Percentiles rank a stretch among this genome's conserved stretches.
Evolutionary conservation across 1,140 invertebrate species (phyloP).

Genomic region (Armadillidium nasatum): DNA sequence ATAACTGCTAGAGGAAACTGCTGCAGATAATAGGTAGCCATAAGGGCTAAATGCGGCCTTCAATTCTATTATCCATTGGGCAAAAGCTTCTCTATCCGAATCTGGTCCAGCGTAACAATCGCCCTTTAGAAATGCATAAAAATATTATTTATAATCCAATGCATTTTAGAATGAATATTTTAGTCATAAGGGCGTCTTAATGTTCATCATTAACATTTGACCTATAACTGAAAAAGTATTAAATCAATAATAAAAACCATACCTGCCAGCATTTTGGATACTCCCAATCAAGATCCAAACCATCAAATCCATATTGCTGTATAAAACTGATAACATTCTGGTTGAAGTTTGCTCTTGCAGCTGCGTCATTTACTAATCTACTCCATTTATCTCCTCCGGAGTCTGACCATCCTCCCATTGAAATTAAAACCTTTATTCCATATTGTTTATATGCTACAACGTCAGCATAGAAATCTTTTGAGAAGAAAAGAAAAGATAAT

Average conservation of each 20-base stretch:
- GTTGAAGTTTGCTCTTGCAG: constrained; percentile 66
- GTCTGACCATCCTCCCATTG: constrained; percentile 85
- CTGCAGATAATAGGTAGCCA: constrained; percentile 66
- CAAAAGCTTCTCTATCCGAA: constrained; percentile 66
- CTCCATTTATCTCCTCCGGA: constrained; percentile 80
- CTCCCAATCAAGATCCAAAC: constrained; percentile 84
- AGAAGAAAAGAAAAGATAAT: too few relatives aligned
- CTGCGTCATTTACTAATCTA: constrained; percentile 67
- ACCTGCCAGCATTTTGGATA: constrained; percentile 89
- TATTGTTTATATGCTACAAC: constrained; percentile 71
- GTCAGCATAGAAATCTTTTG: constrained; percentile 72
- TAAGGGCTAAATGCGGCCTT: constrained; percentile 48
- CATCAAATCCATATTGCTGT: constrained; percentile 77
- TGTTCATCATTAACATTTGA: background rate
- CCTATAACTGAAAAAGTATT: background rate
- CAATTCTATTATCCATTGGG: constrained; percentile 47
- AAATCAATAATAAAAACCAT: background rate
- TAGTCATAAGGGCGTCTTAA: background rate
- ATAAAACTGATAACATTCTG: constrained; percentile 69
- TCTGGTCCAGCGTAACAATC: constrained; percentile 65
- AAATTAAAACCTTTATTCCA: constrained; percentile 75
- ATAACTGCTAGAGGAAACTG: constrained; percentile 72
- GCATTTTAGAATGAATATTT: background rate
- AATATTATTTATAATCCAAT: background rate
- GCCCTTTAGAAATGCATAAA: constrained; percentile 24